Evolutionary conservation across 2,113 vertebrate species (phyloP).

Genomic region (Anser brachyrhynchus): DNA sequence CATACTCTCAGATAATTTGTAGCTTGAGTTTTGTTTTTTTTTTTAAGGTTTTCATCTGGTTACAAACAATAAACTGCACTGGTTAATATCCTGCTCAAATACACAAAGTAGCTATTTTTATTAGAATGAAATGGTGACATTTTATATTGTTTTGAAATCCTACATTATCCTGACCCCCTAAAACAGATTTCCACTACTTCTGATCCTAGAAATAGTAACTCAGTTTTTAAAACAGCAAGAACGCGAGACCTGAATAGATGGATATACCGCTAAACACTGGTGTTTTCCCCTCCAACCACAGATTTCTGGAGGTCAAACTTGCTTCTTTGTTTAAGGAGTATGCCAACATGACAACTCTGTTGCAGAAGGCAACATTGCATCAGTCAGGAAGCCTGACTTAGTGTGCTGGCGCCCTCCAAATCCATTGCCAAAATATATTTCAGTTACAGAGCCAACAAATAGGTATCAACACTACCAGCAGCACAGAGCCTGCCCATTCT

Average conservation of each 20-base stretch:
- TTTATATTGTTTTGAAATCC: neutral
- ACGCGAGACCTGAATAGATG: neutral
- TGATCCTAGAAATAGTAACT: neutral
- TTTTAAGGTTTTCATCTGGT: neutral
- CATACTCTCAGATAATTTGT: neutral
- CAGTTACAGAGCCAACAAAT: neutral
- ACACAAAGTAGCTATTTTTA: neutral
- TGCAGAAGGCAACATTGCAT: neutral
- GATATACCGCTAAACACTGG: neutral
- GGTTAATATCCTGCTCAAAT: neutral
- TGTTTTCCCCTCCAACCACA: neutral
- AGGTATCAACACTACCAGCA: neutral
- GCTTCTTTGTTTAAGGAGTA: neutral
- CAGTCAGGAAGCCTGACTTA: neutral
- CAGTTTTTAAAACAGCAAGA: neutral
- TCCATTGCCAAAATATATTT: neutral
- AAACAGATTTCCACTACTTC: neutral
- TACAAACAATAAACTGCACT: neutral
- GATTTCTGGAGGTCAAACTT: neutral
- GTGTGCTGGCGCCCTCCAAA: neutral
- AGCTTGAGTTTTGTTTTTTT: neutral
- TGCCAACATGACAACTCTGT: neutral
- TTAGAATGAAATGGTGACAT: neutral
- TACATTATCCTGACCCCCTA: neutral
- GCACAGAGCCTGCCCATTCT: neutral